Percentiles rank a stretch among this genome's conserved stretches.
Conservation (phyloP, 2,113 vertebrate genomes). For the Psammodynastes pulverulentus region DNA sequence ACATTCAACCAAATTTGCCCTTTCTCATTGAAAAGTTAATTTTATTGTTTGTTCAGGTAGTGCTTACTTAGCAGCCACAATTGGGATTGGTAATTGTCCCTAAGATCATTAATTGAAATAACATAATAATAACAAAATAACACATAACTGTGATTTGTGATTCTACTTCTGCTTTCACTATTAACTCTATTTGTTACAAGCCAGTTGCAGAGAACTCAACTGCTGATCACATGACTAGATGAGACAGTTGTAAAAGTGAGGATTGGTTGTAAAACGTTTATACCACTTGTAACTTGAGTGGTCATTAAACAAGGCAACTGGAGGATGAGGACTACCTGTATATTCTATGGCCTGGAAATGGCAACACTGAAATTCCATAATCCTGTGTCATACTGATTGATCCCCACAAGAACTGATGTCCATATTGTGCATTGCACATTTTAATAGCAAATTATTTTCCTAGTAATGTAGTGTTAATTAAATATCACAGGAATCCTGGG, state of each 20-base stretch:
- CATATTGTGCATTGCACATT: not conserved
- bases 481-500: not conserved
- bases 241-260: not conserved
- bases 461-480: not conserved
- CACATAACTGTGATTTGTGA: not conserved
- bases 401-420: not conserved
- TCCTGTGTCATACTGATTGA: not conserved
- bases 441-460: not conserved
- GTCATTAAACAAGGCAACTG: not conserved
- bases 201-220: not conserved
- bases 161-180: not conserved
- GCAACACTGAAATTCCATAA: not conserved
- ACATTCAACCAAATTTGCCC: not conserved
- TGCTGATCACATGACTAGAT: not conserved
- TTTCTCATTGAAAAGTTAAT: not conserved
- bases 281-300: not conserved
- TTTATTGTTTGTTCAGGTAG: not conserved
- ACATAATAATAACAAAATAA: too few species aligned
- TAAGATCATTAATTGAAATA: not conserved
- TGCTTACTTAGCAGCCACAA: not conserved
- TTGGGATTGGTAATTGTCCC: not conserved
- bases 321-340: not conserved
- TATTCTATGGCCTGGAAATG: not conserved
- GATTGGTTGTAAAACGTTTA: not conserved
- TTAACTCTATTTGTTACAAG: not conserved